Evolutionary conservation across 2,113 vertebrate species (phyloP).

Genomic region (Semnopithecus entellus): DNA sequence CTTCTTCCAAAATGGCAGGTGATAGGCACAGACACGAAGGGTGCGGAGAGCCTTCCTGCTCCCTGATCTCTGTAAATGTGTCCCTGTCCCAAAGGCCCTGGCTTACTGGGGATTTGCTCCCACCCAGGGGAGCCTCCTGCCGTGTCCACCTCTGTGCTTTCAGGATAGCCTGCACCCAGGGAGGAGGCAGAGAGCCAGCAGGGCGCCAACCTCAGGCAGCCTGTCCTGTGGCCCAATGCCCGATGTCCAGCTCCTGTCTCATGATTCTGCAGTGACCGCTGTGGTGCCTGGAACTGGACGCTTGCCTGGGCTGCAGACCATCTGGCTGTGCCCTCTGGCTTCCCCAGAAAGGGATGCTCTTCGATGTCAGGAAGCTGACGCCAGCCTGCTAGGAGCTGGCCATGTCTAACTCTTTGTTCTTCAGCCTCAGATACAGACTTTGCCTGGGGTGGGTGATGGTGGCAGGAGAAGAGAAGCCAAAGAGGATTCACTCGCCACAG

Average conservation of each 20-base stretch:
- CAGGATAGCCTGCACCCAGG: background rate
- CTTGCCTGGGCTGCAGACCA: conserved; percentile 55
- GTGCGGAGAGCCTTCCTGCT: background rate
- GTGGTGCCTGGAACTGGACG: conserved; percentile 8
- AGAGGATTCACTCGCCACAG: too few relatives aligned
- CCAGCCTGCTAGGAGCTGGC: background rate
- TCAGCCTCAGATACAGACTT: background rate
- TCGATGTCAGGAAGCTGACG: background rate
- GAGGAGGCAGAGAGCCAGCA: conserved; percentile 5
- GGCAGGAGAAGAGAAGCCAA: background rate
- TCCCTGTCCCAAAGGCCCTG: background rate
- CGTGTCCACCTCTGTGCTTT: background rate
- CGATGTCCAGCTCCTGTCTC: conserved; percentile 34
- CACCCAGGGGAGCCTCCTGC: background rate
- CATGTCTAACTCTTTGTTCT: background rate
- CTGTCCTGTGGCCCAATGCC: conserved; percentile 20
- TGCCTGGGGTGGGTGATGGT: background rate
- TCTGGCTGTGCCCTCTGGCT: conserved; percentile 71
- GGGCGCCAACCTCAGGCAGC: conserved; percentile 1
- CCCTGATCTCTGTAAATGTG: background rate
- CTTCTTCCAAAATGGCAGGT: background rate
- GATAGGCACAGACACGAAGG: background rate
- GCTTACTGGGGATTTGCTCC: background rate
- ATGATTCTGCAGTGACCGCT: background rate
- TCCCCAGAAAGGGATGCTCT: conserved; percentile 56